Conservation (phyloP, 2,113 vertebrate genomes). For the Pterocles gutturalis region DNA sequence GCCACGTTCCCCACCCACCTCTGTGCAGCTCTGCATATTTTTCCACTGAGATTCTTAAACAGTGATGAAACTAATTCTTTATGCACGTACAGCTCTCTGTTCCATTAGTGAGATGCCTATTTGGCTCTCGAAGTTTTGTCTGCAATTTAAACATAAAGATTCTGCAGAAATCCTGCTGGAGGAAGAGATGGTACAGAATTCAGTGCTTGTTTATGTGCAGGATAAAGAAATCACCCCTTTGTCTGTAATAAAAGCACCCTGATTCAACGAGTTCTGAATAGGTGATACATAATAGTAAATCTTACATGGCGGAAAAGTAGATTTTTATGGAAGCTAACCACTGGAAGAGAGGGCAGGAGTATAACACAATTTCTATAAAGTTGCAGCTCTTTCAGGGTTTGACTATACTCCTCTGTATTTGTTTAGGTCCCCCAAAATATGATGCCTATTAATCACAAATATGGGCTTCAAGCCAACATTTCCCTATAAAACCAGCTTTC, state of each 20-base stretch:
- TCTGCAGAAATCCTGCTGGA: neutral
- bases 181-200: neutral
- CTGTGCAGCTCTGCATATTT: neutral
- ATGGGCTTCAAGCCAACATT: neutral
- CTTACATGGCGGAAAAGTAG: neutral
- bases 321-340: constrained; percentile 55
- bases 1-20: accelerated
- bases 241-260: constrained; percentile 51
- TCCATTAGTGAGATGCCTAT: neutral
- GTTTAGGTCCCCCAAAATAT: neutral
- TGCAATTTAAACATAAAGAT: neutral
- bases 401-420: neutral
- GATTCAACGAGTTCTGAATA: constrained; percentile 11
- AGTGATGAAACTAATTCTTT: neutral
- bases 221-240: constrained; percentile 35
- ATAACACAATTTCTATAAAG: constrained; percentile 30
- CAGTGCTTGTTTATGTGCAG: constrained; percentile 7
- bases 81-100: accelerated
- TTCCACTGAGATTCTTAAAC: neutral
- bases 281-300: constrained; percentile 46
- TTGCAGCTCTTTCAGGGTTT: neutral
- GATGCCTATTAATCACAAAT: neutral
- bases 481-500: neutral
- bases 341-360: constrained; percentile 13
- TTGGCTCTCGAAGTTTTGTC: neutral